These are phyloP conservation scores for Crenichthys baileyi DNA, from an alignment of 2,797 vertebrate genomes.

Conservation along the genomic window DNA sequence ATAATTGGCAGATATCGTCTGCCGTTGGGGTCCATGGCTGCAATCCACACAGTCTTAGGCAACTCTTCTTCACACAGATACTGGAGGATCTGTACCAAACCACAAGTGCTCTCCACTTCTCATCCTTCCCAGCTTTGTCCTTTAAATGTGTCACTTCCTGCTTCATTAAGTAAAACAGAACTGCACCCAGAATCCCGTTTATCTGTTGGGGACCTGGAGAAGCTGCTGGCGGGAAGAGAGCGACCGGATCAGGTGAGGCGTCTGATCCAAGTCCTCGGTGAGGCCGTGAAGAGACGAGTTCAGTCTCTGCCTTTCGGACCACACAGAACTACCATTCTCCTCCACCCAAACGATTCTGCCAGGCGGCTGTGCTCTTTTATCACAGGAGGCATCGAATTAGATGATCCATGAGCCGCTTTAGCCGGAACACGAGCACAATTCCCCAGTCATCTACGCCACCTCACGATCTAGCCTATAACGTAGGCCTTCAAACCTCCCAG, in stretches of 20 bases:
- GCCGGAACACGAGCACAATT: too few species aligned
- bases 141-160: conserved; percentile 80
- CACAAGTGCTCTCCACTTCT: too few species aligned
- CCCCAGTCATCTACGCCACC: too few species aligned
- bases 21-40: too few species aligned
- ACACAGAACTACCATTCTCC: neutral
- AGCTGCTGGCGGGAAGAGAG: conserved; percentile 71
- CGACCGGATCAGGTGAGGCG: conserved; percentile 63
- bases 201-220: conserved; percentile 73
- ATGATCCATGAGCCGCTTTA: conserved; percentile 90
- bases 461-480: too few species aligned
- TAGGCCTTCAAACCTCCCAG: conserved; percentile 88
- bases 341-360: conserved; percentile 53
- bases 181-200: conserved; percentile 12
- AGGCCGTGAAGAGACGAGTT: conserved; percentile 85
- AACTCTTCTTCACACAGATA: too few species aligned
- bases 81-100: too few species aligned
- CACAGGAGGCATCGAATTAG: conserved; percentile 96
- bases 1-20: too few species aligned
- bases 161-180: conserved; percentile 2
- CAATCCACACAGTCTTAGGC: too few species aligned
- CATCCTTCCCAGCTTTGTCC: conserved; percentile 78
- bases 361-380: conserved; percentile 91
- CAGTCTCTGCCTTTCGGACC: conserved; percentile 69
- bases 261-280: conserved; percentile 84